A percentile compares a stretch with the other conserved stretches of the same genome.
Evolutionary conservation across 2,888 invertebrate species (phyloP).

Genomic region (Drosophila koepferae): DNA sequence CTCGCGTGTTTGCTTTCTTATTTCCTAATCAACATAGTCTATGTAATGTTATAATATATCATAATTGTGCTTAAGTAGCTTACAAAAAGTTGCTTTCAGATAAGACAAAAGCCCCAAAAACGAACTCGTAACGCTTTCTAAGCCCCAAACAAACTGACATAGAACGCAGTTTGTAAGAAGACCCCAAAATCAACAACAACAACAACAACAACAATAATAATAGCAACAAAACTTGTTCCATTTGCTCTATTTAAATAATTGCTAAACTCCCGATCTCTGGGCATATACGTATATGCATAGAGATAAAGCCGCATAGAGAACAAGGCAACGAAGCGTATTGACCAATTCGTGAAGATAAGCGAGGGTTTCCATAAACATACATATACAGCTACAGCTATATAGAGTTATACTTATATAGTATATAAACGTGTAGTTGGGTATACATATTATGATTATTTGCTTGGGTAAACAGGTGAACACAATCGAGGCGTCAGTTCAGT

Average conservation of each 20-base stretch:
- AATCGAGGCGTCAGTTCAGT: constrained; percentile 60
- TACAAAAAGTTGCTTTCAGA: constrained; percentile 16
- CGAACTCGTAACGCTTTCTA: constrained; percentile 40
- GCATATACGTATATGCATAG: constrained; percentile 6
- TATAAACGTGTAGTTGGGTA: constrained; percentile 5
- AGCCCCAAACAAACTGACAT: constrained; percentile 7
- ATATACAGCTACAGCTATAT: neutral
- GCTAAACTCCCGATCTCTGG: constrained; percentile 35
- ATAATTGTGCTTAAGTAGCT: constrained; percentile 12
- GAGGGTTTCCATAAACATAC: neutral
- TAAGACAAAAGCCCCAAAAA: constrained; percentile 17
- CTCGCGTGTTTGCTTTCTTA: neutral
- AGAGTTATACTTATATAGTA: neutral
- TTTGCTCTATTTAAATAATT: constrained; percentile 48
- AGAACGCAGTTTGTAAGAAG: constrained; percentile 11
- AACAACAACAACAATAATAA: neutral
- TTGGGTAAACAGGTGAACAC: constrained; percentile 56
- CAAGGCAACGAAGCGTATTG: constrained; percentile 52
- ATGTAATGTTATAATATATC: constrained; percentile 15
- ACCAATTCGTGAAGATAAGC: constrained; percentile 55
- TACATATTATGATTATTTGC: constrained; percentile 44
- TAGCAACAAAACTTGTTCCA: constrained; percentile 1
- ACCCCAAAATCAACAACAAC: constrained; percentile 21
- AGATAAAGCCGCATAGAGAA: constrained; percentile 32
- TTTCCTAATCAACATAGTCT: neutral